Evolutionary conservation across 2,888 invertebrate genomes (phyloP).

Genomic region (Priocnemis perturbator): DNA sequence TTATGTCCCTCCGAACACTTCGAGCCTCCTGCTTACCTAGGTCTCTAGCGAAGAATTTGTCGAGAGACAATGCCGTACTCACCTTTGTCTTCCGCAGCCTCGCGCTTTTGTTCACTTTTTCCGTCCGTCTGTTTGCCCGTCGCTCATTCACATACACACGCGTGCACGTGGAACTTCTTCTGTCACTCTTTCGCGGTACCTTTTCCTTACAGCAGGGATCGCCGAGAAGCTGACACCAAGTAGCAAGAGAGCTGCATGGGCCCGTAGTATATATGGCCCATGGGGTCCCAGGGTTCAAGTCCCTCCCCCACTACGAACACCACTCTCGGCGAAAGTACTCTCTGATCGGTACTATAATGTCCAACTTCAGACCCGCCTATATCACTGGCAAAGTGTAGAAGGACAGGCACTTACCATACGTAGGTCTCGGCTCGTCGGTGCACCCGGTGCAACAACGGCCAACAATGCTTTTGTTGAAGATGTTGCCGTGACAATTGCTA

Average conservation of each 20-base stretch:
- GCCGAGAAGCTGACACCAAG: slow-evolving; percentile 66
- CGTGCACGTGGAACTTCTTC: too few species aligned
- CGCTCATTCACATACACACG: not conserved
- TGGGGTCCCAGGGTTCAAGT: slow-evolving; percentile 69
- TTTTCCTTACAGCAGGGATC: slow-evolving; percentile 41
- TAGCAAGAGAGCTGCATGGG: slow-evolving; percentile 66
- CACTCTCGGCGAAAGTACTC: slow-evolving; percentile 70
- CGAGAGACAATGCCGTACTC: not conserved
- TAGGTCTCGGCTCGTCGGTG: too few species aligned
- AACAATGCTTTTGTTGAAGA: not conserved
- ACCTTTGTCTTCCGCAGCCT: not conserved
- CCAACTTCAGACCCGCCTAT: slow-evolving; percentile 51
- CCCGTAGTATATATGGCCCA: slow-evolving; percentile 67
- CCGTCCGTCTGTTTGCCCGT: not conserved
- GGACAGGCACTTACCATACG: slow-evolving; percentile 25
- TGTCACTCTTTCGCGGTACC: too few species aligned
- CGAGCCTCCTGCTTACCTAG: too few species aligned
- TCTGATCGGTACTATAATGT: slow-evolving; percentile 58
- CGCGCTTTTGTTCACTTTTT: too few species aligned
- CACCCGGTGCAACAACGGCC: not conserved
- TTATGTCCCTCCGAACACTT: too few species aligned
- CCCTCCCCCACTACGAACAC: slow-evolving; percentile 64
- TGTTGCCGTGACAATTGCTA: too few species aligned
- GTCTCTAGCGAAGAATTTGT: not conserved
- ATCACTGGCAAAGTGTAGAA: slow-evolving; percentile 46